A percentile compares a stretch with the other conserved stretches of the same genome.
phyloP scores from a whole-genome alignment of 1,140 invertebrate species.

The Episyrphus balteatus region DNA sequence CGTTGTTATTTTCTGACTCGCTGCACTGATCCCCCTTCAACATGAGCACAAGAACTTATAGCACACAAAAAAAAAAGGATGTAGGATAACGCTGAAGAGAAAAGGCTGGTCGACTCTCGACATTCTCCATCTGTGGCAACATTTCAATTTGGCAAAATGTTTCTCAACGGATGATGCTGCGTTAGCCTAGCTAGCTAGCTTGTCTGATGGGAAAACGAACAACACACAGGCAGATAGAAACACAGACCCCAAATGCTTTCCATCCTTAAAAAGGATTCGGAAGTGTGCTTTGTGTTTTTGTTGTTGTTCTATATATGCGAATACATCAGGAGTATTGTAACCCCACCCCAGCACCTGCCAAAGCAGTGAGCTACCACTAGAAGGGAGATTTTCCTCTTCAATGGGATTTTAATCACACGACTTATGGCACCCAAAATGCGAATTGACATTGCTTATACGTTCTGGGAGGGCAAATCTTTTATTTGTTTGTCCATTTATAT shows the following conservation, averaged over 20 bases:
- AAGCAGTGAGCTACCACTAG: background rate
- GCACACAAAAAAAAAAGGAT: background rate
- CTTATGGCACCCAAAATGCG: conserved; percentile 36
- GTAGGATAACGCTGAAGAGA: background rate
- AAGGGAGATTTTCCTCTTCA: conserved; percentile 26
- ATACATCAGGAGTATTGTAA: too few species aligned
- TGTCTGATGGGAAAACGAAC: background rate
- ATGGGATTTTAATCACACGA: conserved; percentile 38
- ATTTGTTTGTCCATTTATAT: conserved; percentile 1
- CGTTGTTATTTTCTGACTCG: conserved; percentile 40
- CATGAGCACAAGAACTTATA: background rate
- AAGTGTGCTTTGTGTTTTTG: too few species aligned
- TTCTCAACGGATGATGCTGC: background rate
- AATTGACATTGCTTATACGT: conserved; percentile 19
- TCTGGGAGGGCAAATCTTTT: background rate
- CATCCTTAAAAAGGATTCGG: too few species aligned
- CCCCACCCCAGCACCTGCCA: background rate
- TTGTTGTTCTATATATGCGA: too few species aligned
- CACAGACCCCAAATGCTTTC: too few species aligned
- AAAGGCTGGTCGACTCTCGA: background rate
- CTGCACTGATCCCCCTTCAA: conserved; percentile 35
- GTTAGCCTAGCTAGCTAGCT: background rate
- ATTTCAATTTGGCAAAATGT: too few species aligned
- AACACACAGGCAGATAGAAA: background rate
- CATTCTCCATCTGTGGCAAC: background rate